Base-by-base conservation (phyloP, 2,888 invertebrate species). In the Beris morrisii region DNA sequence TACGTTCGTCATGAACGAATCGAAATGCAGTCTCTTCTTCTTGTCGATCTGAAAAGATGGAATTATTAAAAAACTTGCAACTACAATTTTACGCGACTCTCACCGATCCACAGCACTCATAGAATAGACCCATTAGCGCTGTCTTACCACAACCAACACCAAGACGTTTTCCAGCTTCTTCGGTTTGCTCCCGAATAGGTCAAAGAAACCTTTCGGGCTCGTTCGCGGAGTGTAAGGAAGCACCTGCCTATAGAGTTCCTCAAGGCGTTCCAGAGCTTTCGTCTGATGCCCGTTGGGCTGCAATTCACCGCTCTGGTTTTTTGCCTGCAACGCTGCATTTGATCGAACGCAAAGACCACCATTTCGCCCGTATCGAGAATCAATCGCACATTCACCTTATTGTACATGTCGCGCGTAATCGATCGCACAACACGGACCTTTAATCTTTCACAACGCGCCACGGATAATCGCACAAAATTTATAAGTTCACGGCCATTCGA, bases 91-190 rank as follows among this genome's bases (percentile, higher is more conserved):
- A n/a, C n/a, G n/a, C n/a, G n/a, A n/a, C n/a, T n/a, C n/a, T n/a
- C n/a, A n/a, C n/a, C n/a, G n/a, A n/a, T n/a, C n/a, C n/a, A n/a
- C n/a, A n/a, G n/a, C n/a, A n/a, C n/a, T n/a, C n/a, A n/a, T 91
- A 95, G 82, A 99, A 98, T 74, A 99, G 82, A 82, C 99, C 98
- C 99, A 99, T 99, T 67, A 99, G 82, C 90, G 98, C 98, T 5
- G 99, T 99, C 84, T 99, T 99, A 53, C 99, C 99, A 73, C 95
- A 93, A 53, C 95, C 94, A 70, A 95, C 94, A 75, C 94, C 1
- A 92, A 91, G 46, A 84, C 83, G 69, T 83, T 79, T 52, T 64
- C 65, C 53, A 56, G 3, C 73, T 73, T 76, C 77, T 50, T 55
- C 4, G 52, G 11, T 11, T 31, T n/a, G 4, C 32, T 12, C 2